Conservation (phyloP, 2,113 vertebrate species). For the Lophura nycthemera region DNA sequence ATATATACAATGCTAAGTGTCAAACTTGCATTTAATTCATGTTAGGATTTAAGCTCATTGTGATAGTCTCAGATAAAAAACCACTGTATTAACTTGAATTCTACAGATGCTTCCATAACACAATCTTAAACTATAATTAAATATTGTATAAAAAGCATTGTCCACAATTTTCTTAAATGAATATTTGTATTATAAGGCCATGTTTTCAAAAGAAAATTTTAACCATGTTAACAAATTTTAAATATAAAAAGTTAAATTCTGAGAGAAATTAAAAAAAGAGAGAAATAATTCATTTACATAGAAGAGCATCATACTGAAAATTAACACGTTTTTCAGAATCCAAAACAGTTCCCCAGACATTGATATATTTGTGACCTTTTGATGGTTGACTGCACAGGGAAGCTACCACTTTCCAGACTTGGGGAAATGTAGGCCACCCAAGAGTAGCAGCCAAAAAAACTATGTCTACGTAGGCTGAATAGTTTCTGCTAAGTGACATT, state of each 20-base stretch:
- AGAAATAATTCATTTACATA: neutral
- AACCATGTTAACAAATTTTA: neutral
- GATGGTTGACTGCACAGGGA: neutral
- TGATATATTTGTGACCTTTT: neutral
- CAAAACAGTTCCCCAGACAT: neutral
- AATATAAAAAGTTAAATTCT: accelerated
- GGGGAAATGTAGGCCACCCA: neutral
- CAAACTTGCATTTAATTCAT: neutral
- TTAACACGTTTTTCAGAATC: neutral
- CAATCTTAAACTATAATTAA: neutral
- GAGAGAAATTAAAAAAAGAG: neutral
- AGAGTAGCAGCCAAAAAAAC: neutral
- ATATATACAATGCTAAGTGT: neutral
- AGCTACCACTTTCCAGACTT: neutral
- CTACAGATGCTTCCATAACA: neutral
- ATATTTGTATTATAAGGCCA: neutral
- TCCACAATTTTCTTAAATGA: neutral
- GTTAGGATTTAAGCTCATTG: neutral
- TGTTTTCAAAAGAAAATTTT: neutral
- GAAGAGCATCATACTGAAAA: neutral
- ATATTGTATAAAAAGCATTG: neutral
- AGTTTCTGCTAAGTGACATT: accelerated
- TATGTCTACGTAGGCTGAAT: neutral
- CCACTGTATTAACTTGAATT: neutral
- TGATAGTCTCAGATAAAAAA: neutral